phyloP scores from a whole-genome alignment of 2,797 vertebrate genomes.

The Apogon talboti region DNA sequence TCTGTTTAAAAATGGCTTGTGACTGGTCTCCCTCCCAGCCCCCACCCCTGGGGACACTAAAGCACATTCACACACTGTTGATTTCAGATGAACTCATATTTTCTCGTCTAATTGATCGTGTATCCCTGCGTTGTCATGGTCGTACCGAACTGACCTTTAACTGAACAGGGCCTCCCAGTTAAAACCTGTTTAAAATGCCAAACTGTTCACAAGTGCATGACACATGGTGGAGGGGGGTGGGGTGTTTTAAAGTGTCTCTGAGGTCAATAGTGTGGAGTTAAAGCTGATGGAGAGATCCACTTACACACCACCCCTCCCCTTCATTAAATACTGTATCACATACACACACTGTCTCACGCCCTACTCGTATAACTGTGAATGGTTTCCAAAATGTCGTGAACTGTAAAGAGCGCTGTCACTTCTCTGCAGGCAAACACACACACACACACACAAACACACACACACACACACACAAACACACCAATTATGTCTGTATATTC shows the following conservation, averaged over 20 bases:
- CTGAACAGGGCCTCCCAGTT: constrained; percentile 15
- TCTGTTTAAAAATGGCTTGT: no score
- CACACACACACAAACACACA: no score
- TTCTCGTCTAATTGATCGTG: background rate
- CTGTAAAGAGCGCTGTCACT: no score
- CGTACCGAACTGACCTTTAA: constrained; percentile 43
- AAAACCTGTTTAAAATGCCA: constrained; percentile 47
- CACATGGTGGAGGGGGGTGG: background rate
- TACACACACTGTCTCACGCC: background rate
- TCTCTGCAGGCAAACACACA: no score
- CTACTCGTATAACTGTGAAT: no score
- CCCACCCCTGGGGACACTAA: no score
- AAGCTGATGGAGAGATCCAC: constrained; percentile 23
- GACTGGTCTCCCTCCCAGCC: no score
- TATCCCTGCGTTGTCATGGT: background rate
- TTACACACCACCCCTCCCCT: background rate
- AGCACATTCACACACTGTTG: background rate
- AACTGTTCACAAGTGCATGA: constrained; percentile 19
- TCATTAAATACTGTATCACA: background rate
- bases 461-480: no score
- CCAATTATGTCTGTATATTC: no score
- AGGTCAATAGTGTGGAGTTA: constrained; percentile 14
- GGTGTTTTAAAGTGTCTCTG: background rate
- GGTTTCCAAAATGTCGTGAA: no score
- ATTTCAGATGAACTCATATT: background rate